phyloP scores from a whole-genome alignment of 2,888 invertebrate genomes.

The Prosapia bicincta region DNA sequence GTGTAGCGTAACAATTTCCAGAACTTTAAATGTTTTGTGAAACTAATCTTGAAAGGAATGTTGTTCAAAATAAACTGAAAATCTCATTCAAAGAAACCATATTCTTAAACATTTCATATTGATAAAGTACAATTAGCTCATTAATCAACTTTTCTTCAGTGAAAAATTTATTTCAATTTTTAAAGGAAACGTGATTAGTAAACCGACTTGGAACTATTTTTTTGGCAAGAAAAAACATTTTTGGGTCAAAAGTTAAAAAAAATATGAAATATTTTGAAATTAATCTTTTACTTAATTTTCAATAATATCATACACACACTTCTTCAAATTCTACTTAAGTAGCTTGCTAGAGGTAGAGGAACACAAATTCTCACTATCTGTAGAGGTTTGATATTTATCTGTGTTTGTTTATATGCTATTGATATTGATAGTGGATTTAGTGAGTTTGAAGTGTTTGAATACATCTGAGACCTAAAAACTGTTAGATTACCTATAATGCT shows the following conservation, averaged over 20 bases:
- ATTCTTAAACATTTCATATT: no score
- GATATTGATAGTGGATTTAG: no score
- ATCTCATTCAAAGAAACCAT: neutral
- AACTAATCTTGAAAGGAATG: constrained; percentile 26
- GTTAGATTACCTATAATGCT: neutral
- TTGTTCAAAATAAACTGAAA: neutral
- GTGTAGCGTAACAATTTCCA: constrained; percentile 39
- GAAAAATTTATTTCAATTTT: neutral
- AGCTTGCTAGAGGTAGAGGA: neutral
- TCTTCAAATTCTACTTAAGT: neutral
- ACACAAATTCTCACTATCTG: neutral
- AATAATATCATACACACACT: neutral
- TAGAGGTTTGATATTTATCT: neutral
- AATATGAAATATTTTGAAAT: neutral
- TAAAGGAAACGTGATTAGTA: neutral
- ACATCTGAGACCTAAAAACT: no score
- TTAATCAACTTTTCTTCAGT: neutral
- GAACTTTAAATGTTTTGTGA: constrained; percentile 37
- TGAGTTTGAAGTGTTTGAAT: no score
- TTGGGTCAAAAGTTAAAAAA: neutral
- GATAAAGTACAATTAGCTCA: no score
- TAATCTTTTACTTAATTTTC: neutral
- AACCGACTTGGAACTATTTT: neutral
- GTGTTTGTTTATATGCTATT: neutral
- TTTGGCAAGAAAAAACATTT: constrained; percentile 21